Percentiles rank a stretch among this genome's conserved stretches.
Conservation (phyloP, 2,797 vertebrate species). For the Sebastes variabilis region DNA sequence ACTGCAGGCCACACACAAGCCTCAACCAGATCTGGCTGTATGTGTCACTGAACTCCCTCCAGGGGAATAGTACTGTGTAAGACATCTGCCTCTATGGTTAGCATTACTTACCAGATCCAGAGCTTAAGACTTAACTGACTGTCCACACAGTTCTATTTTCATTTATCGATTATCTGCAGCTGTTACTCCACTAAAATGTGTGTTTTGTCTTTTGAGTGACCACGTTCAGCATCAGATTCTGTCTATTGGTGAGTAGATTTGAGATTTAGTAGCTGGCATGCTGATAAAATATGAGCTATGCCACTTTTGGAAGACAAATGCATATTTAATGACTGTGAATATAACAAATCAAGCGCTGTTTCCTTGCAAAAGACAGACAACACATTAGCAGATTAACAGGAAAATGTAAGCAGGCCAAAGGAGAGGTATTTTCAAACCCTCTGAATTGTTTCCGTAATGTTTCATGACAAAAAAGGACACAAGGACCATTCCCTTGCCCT, state of each 20-base stretch:
- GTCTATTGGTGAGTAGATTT: background rate
- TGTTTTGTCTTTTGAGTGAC: background rate
- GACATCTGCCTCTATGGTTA: slow-evolving; percentile 15
- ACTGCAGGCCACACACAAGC: slow-evolving; percentile 18
- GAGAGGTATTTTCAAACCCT: slow-evolving; percentile 23
- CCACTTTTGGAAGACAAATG: background rate
- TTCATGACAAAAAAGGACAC: slow-evolving; percentile 35
- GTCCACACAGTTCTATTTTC: background rate
- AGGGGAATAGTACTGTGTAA: slow-evolving; percentile 1
- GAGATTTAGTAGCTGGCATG: background rate
- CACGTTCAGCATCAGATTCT: background rate
- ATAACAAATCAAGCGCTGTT: background rate
- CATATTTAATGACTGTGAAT: background rate
- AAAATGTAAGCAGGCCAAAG: background rate
- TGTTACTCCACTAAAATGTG: background rate
- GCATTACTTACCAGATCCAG: slow-evolving; percentile 20
- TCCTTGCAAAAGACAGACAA: background rate
- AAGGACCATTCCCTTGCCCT: slow-evolving; percentile 14
- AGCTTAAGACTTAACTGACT: background rate
- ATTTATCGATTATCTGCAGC: slow-evolving; percentile 6
- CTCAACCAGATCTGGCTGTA: background rate
- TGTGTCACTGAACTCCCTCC: slow-evolving; percentile 6
- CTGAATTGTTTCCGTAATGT: slow-evolving; percentile 18
- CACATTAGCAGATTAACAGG: background rate
- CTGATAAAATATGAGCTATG: background rate